These are phyloP conservation scores for Petaurus breviceps DNA, from an alignment of 2,113 vertebrate genomes.

Conservation along the genomic window DNA sequence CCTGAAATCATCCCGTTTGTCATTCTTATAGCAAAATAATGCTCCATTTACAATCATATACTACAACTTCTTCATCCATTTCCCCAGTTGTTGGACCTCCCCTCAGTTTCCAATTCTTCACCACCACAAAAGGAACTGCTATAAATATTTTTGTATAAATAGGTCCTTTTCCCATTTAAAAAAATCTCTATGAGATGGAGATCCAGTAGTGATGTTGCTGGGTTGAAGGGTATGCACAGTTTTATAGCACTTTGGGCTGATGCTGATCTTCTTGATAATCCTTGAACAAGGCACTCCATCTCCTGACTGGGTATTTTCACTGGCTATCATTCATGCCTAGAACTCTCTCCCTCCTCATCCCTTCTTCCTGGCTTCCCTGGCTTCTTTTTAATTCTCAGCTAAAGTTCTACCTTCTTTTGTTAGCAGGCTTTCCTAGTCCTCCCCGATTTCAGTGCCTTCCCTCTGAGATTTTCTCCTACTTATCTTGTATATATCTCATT, in stretches of 20 bases:
- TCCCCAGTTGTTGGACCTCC: background rate
- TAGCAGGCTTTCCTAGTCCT: background rate
- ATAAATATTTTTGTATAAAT: background rate
- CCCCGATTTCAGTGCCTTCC: background rate
- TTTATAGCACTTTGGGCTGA: background rate
- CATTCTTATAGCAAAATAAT: background rate
- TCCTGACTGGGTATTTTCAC: background rate
- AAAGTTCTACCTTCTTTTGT: background rate
- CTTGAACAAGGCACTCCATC: background rate
- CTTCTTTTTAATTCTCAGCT: background rate
- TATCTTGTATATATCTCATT: background rate
- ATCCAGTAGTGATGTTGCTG: background rate
- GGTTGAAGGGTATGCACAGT: background rate
- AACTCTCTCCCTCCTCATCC: background rate
- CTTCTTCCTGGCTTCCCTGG: background rate
- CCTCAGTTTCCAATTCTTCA: background rate
- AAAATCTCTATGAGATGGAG: background rate
- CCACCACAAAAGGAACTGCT: background rate
- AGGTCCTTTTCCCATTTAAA: background rate
- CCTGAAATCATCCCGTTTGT: background rate
- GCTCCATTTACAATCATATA: too few relatives aligned
- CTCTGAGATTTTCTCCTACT: background rate
- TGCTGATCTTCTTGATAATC: background rate
- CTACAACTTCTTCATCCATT: background rate
- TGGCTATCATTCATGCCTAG: background rate